Conservation (phyloP, 2,888 invertebrate genomes). For the Aspidiotus rigidus region DNA sequence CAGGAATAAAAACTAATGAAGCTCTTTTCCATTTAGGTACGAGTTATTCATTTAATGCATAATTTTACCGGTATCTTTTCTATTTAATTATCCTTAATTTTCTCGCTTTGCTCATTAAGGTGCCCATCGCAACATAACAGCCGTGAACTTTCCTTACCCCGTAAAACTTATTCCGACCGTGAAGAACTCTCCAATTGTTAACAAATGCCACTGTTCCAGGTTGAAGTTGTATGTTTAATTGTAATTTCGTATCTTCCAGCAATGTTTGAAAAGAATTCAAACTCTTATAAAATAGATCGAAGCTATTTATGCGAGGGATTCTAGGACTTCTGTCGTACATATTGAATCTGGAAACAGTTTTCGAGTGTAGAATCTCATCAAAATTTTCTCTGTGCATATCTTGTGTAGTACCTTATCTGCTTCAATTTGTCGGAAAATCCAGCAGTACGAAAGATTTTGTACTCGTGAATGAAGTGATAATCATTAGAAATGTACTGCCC, state of each 20-base stretch:
- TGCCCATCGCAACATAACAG: constrained; percentile 62
- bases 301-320: constrained; percentile 45
- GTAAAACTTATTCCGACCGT: constrained; percentile 60
- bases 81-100: constrained; percentile 35
- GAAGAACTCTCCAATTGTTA: constrained; percentile 70
- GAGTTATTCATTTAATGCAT: too few relatives aligned
- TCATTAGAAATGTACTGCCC: constrained; percentile 58
- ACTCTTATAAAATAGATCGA: constrained; percentile 56
- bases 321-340: constrained; percentile 62
- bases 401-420: constrained; percentile 50
- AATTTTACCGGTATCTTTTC: background rate
- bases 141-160: constrained; percentile 60
- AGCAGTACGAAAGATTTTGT: constrained; percentile 53
- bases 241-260: constrained; percentile 47
- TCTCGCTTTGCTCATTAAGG: constrained; percentile 54
- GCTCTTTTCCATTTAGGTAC: too few relatives aligned
- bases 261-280: constrained; percentile 49
- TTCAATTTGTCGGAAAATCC: constrained; percentile 49
- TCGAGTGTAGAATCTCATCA: background rate
- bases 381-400: background rate
- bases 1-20: too few relatives aligned
- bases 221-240: constrained; percentile 52
- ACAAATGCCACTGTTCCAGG: constrained; percentile 64
- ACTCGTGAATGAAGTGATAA: constrained; percentile 50
- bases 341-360: constrained; percentile 51